Conservation (phyloP, 2,113 vertebrate genomes). For the Tichodroma muraria region DNA sequence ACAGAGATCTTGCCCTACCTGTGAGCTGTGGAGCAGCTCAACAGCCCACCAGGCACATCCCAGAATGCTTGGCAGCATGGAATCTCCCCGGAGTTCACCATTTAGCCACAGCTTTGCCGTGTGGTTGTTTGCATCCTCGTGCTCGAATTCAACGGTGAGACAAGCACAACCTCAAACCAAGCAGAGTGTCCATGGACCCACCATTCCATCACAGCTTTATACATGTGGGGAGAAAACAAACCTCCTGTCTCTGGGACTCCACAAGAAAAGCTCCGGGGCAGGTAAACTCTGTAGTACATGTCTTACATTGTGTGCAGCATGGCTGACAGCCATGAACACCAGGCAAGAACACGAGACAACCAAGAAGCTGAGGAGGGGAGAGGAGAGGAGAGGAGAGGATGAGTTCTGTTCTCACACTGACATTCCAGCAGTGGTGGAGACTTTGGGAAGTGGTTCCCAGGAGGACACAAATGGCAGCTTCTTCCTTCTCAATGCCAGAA, state of each 20-base stretch:
- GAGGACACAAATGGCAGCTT: not conserved
- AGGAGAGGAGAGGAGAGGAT: too few species aligned
- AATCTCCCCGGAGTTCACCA: not conserved
- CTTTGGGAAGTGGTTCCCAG: not conserved
- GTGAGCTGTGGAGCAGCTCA: not conserved
- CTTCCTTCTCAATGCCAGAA: not conserved
- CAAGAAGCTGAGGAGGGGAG: not conserved
- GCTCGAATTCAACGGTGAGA: not conserved
- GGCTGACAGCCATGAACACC: not conserved
- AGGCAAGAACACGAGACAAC: accelerated
- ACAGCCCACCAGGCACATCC: not conserved
- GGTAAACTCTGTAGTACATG: not conserved
- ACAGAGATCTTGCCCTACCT: not conserved
- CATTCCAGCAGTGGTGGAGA: not conserved
- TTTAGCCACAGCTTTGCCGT: not conserved
- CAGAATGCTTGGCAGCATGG: not conserved
- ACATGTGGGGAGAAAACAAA: not conserved
- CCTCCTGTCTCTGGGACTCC: not conserved
- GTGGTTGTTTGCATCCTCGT: not conserved
- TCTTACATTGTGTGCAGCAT: not conserved
- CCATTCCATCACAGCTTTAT: not conserved
- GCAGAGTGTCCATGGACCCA: accelerated
- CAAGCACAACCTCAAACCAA: not conserved
- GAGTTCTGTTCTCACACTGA: not conserved
- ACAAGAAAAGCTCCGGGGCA: not conserved